These are phyloP conservation scores for Drosophila tanythrix DNA, from an alignment of 2,888 invertebrate genomes.

Conservation along the genomic window DNA sequence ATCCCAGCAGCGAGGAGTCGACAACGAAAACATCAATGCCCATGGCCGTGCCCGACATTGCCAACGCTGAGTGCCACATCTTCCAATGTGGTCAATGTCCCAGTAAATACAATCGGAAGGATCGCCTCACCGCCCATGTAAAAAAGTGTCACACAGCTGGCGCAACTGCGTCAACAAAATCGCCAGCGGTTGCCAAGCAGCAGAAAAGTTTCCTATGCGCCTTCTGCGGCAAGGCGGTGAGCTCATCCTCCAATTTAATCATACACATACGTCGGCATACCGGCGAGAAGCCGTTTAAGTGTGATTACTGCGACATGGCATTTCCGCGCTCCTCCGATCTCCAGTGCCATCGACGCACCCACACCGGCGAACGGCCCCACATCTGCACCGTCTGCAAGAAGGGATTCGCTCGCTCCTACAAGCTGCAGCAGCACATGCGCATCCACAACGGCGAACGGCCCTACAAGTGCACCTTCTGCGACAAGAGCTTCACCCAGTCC, in stretches of 20 bases:
- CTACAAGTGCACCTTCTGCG: slow-evolving; percentile 87
- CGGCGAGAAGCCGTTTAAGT: slow-evolving; percentile 88
- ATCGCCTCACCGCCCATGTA: slow-evolving; percentile 80
- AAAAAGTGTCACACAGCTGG: slow-evolving; percentile 73
- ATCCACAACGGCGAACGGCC: slow-evolving; percentile 87
- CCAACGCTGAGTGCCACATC: slow-evolving; percentile 47
- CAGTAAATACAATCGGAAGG: slow-evolving; percentile 83
- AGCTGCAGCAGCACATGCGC: slow-evolving; percentile 87
- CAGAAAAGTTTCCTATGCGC: slow-evolving; percentile 86
- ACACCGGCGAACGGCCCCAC: slow-evolving; percentile 88
- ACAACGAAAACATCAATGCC: neutral
- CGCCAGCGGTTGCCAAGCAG: slow-evolving; percentile 40
- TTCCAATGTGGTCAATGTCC: slow-evolving; percentile 81
- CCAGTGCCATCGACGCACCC: slow-evolving; percentile 87
- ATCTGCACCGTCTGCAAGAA: slow-evolving; percentile 81
- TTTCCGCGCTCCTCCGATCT: slow-evolving; percentile 88
- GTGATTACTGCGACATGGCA: slow-evolving; percentile 88
- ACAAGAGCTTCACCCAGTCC: slow-evolving; percentile 88
- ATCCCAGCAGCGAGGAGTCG: slow-evolving; percentile 31
- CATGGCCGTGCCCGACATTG: neutral
- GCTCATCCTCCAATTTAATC: slow-evolving; percentile 87
- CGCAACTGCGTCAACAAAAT: neutral
- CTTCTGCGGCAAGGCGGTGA: slow-evolving; percentile 87
- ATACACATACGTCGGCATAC: slow-evolving; percentile 89
- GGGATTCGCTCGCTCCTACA: slow-evolving; percentile 88